phyloP scores from a whole-genome alignment of 2,888 invertebrate genomes.

The Tetragonisca angustula region DNA sequence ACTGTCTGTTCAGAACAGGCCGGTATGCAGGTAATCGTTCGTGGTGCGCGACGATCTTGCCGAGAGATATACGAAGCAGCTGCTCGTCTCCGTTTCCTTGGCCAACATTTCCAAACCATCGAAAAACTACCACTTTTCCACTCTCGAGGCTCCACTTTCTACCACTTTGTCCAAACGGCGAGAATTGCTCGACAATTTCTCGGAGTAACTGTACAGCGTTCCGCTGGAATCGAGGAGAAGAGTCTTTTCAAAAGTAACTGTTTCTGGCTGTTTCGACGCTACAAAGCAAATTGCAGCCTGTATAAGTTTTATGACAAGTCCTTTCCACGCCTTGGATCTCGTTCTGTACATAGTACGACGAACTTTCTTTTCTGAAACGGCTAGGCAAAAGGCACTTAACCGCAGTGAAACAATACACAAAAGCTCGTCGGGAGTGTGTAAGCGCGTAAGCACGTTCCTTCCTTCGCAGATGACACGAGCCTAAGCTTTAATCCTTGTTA shows the following conservation, averaged over 20 bases:
- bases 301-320: conserved; percentile 49
- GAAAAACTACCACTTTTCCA: conserved; percentile 2
- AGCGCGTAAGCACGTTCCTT: not conserved
- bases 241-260: not conserved
- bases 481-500: conserved; percentile 53
- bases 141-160: not conserved
- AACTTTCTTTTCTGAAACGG: conserved; percentile 17
- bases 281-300: conserved; percentile 56
- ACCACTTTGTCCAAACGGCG: not conserved
- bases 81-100: conserved; percentile 64
- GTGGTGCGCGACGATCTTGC: conserved; percentile 74
- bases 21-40: conserved; percentile 48
- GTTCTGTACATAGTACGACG: conserved; percentile 10
- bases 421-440: not conserved
- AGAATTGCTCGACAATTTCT: conserved; percentile 22
- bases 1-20: conserved; percentile 56
- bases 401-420: conserved; percentile 47
- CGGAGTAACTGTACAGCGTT: not conserved
- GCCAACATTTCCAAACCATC: conserved; percentile 28
- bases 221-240: not conserved
- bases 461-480: not conserved
- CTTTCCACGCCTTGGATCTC: not conserved
- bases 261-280: conserved; percentile 10
- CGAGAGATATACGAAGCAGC: conserved; percentile 79
- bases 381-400: conserved; percentile 2